Evolutionary conservation across 2,888 invertebrate genomes (phyloP).

Genomic region (Xestia c-nigrum): DNA sequence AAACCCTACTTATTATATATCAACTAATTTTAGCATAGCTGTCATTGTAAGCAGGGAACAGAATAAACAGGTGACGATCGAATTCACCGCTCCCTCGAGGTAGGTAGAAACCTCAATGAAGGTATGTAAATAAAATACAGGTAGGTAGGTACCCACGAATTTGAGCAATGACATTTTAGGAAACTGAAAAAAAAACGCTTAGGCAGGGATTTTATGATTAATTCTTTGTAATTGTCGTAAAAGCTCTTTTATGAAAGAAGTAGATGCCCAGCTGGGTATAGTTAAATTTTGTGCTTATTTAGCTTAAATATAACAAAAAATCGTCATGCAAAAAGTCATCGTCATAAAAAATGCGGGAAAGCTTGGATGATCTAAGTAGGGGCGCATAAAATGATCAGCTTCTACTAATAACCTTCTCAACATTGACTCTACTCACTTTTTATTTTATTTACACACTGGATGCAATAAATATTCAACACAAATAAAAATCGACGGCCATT

Average conservation of each 20-base stretch:
- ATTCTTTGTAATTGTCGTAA: background rate
- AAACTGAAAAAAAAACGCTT: too few relatives aligned
- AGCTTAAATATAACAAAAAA: background rate
- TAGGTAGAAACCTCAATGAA: constrained; percentile 33
- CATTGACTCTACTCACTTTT: background rate
- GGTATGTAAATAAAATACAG: background rate
- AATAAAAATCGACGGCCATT: constrained; percentile 8
- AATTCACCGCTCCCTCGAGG: constrained; percentile 63
- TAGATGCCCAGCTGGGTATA: background rate
- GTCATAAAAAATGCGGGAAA: background rate
- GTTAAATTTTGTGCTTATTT: background rate
- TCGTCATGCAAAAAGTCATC: background rate
- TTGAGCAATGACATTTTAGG: background rate
- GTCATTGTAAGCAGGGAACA: constrained; percentile 3
- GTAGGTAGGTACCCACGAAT: background rate
- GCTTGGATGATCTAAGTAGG: background rate
- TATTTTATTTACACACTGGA: constrained; percentile 1
- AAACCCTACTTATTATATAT: background rate
- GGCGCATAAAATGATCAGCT: too few relatives aligned
- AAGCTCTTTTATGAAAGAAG: background rate
- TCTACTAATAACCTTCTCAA: too few relatives aligned
- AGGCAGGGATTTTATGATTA: background rate
- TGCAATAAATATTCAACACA: constrained; percentile 20
- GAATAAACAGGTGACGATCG: background rate
- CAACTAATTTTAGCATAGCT: constrained; percentile 19